Evolutionary conservation across 1,140 invertebrate species (phyloP).

Genomic region (Cyrtorhinus lividipennis): DNA sequence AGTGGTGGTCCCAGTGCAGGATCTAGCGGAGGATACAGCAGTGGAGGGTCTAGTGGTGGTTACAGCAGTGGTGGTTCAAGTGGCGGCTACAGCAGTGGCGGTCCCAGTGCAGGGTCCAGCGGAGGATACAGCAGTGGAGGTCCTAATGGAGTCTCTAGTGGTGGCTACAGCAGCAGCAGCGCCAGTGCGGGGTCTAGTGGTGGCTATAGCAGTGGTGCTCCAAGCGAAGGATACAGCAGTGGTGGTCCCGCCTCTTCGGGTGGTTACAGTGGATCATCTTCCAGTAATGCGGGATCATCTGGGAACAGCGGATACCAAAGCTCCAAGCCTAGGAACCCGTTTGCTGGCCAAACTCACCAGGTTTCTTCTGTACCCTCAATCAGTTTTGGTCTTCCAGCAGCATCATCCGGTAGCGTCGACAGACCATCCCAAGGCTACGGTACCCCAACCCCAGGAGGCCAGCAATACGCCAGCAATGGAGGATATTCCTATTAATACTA

Average conservation of each 20-base stretch:
- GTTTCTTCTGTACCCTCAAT: not conserved
- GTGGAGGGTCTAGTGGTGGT: too few species aligned
- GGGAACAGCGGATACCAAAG: not conserved
- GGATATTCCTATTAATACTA: conserved; percentile 20
- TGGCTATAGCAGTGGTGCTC: too few species aligned
- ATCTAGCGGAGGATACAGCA: too few species aligned
- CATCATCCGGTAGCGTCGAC: not conserved
- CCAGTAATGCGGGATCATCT: not conserved
- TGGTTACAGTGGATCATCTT: not conserved
- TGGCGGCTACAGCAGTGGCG: too few species aligned
- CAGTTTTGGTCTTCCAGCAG: conserved; percentile 12
- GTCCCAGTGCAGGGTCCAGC: too few species aligned
- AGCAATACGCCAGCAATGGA: conserved; percentile 20
- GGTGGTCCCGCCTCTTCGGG: too few species aligned
- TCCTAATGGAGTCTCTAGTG: conserved; percentile 6
- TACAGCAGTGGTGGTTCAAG: too few species aligned
- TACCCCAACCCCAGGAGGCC: conserved; percentile 10
- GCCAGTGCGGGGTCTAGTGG: too few species aligned
- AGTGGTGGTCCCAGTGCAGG: too few species aligned
- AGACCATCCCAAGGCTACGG: conserved; percentile 11
- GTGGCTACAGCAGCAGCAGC: too few species aligned
- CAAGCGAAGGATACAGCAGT: too few species aligned
- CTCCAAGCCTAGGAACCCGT: conserved; percentile 6
- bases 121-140: conserved; percentile 20
- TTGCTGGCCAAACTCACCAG: conserved; percentile 19